Percentiles rank a stretch among this genome's conserved stretches.
These are phyloP conservation scores for Proctacanthus coquilletti DNA, from an alignment of 1,140 invertebrate genomes.

Conservation along the genomic window DNA sequence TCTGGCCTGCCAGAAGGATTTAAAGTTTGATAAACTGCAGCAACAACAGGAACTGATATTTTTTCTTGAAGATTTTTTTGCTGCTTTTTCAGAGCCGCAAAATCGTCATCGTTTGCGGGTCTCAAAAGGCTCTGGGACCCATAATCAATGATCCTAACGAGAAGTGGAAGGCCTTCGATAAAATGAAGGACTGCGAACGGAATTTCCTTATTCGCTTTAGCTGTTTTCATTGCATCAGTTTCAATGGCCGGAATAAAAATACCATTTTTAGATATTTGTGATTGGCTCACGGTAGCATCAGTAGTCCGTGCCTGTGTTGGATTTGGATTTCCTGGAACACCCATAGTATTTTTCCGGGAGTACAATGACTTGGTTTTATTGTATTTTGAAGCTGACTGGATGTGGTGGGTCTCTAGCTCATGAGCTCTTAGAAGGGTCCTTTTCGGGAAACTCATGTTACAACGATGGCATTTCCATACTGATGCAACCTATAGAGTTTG, in stretches of 20 bases:
- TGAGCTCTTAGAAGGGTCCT: neutral
- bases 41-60: neutral
- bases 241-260: conserved; percentile 3
- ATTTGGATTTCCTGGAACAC: neutral
- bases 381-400: too few relatives aligned
- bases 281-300: too few relatives aligned
- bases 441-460: neutral
- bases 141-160: conserved; percentile 1
- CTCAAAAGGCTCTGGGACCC: neutral
- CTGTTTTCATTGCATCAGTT: neutral
- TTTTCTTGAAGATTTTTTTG: neutral
- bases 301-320: too few relatives aligned
- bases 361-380: neutral
- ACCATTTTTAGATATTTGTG: conserved; percentile 1
- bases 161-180: neutral
- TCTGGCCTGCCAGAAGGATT: neutral
- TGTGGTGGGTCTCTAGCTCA: conserved; percentile 1
- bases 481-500: neutral
- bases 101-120: neutral
- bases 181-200: conserved; percentile 3
- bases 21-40: conserved; percentile 2
- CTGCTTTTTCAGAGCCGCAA: conserved; percentile 1
- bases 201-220: conserved; percentile 1
- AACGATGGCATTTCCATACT: neutral
- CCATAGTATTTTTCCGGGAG: neutral